These are phyloP conservation scores for Thamnophis elegans DNA, from an alignment of 2,797 vertebrate species.

Conservation along the genomic window DNA sequence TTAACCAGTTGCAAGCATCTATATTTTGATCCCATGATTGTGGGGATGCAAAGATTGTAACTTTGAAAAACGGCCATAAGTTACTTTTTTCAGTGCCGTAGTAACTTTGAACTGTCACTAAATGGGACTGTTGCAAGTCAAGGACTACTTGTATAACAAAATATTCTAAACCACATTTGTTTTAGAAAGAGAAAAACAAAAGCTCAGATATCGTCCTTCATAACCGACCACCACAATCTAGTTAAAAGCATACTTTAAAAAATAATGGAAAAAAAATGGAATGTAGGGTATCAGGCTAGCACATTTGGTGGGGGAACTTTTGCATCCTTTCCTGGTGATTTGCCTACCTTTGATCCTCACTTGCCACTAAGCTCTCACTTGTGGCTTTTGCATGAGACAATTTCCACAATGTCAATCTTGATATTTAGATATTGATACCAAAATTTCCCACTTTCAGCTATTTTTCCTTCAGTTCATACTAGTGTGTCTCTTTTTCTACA, in stretches of 20 bases:
- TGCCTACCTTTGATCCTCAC: neutral
- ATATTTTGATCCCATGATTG: neutral
- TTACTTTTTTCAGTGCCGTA: neutral
- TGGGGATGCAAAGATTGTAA: neutral
- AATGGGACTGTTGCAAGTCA: neutral
- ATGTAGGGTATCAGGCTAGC: neutral
- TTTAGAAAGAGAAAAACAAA: neutral
- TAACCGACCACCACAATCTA: neutral
- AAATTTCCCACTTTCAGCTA: neutral
- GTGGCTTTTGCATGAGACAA: neutral
- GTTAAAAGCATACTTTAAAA: neutral
- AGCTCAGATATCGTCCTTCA: neutral
- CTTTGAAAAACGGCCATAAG: neutral
- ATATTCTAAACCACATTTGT: neutral
- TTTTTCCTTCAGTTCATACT: neutral
- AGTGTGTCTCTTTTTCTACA: neutral
- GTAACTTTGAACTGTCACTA: neutral
- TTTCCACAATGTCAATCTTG: neutral
- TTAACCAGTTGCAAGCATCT: neutral
- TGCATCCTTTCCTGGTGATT: neutral
- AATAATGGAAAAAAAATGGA: neutral
- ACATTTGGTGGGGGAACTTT: neutral
- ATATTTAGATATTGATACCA: neutral
- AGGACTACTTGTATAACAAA: neutral
- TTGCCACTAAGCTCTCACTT: neutral